A percentile compares a stretch with the other conserved stretches of the same genome.
phyloP scores from a whole-genome alignment of 2,113 vertebrate species.

The Serilophus lunatus region DNA sequence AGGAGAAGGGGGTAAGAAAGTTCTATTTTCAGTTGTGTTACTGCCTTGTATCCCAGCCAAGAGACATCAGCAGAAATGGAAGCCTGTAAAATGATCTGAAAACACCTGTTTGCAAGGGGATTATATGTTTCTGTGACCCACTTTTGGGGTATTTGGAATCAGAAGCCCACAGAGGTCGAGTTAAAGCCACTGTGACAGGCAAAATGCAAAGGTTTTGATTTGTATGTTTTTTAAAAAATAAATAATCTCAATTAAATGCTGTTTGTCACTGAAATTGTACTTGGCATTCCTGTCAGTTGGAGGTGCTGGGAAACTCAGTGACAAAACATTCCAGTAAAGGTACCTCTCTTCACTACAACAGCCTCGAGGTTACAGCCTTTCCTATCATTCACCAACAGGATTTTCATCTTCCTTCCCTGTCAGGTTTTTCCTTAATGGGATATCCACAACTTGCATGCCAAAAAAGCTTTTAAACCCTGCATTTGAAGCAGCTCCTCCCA shows the following conservation, averaged over 20 bases:
- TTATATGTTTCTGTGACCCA: background rate
- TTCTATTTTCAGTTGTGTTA: slow-evolving; percentile 12
- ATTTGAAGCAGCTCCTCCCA: background rate
- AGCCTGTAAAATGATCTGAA: slow-evolving; percentile 29
- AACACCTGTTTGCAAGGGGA: slow-evolving; percentile 7
- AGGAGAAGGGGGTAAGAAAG: background rate
- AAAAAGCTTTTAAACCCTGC: slow-evolving; percentile 56
- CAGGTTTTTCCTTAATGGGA: background rate
- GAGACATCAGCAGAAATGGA: background rate
- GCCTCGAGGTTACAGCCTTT: background rate
- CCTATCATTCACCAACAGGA: background rate
- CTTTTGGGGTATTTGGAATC: background rate
- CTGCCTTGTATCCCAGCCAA: background rate
- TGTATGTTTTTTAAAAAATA: background rate
- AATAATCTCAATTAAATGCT: accelerated
- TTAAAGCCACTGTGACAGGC: background rate
- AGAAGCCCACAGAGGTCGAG: background rate
- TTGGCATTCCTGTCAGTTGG: background rate
- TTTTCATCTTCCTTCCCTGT: background rate
- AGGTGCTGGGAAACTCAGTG: slow-evolving; percentile 16
- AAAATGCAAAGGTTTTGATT: background rate
- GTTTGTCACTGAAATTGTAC: background rate
- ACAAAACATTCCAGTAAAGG: slow-evolving; percentile 46
- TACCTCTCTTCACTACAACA: background rate
- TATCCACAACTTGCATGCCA: background rate